These are phyloP conservation scores for Cyphomyrmex costatus DNA, from an alignment of 1,140 invertebrate species.

Conservation along the genomic window DNA sequence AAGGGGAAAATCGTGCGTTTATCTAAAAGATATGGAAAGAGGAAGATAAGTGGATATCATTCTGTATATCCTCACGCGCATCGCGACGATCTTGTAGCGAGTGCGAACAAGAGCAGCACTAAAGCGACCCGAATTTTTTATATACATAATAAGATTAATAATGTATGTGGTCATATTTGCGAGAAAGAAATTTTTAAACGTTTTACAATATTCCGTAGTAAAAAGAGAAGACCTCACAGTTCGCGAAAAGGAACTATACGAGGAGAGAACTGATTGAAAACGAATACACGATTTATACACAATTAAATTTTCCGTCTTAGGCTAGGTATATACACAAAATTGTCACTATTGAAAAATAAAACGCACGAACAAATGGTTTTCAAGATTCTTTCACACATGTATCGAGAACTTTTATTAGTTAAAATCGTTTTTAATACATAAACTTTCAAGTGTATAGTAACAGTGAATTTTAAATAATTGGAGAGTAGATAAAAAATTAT, in stretches of 20 bases:
- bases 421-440: constrained; percentile 23
- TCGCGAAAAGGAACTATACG: not conserved
- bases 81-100: constrained; percentile 46
- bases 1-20: constrained; percentile 51
- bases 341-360: not conserved
- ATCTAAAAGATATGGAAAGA: constrained; percentile 40
- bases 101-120: not conserved
- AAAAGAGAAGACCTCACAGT: constrained; percentile 14
- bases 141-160: constrained; percentile 13
- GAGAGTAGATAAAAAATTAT: not conserved
- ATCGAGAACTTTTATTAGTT: constrained; percentile 18
- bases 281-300: too few relatives aligned
- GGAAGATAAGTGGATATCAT: not conserved
- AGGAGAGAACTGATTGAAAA: constrained; percentile 32
- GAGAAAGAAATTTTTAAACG: constrained; percentile 40
- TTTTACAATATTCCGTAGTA: constrained; percentile 43
- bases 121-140: constrained; percentile 57
- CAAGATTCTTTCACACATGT: not conserved
- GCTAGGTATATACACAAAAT: constrained; percentile 16
- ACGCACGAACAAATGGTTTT: not conserved
- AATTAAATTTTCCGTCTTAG: constrained; percentile 24
- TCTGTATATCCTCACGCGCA: constrained; percentile 5
- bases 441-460: constrained; percentile 7
- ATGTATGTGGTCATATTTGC: not conserved
- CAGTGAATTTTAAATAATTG: not conserved